phyloP scores from a whole-genome alignment of 2,797 vertebrate genomes.

The Sandelia bainsii region DNA sequence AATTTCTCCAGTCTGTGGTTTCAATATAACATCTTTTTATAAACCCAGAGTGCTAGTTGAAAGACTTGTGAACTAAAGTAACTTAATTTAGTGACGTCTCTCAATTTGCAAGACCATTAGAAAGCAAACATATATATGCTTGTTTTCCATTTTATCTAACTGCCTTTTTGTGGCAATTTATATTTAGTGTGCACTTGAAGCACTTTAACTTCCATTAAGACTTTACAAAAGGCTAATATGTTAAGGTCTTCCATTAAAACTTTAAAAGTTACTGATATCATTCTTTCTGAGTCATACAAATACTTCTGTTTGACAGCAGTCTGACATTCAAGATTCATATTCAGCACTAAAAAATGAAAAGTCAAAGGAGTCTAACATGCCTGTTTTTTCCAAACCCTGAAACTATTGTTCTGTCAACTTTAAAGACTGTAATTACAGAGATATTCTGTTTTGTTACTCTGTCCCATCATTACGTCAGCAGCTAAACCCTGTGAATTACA shows the following conservation, averaged over 20 bases:
- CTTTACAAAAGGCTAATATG: slow-evolving; percentile 12
- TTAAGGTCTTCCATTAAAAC: slow-evolving; percentile 11
- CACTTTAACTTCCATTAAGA: slow-evolving; percentile 41
- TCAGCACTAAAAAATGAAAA: neutral
- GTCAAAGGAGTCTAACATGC: neutral
- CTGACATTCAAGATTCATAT: slow-evolving; percentile 5
- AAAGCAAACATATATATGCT: slow-evolving; percentile 37
- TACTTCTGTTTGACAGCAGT: slow-evolving; percentile 1
- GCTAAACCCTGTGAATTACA: neutral
- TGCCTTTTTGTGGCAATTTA: slow-evolving; percentile 31
- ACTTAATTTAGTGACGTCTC: slow-evolving; percentile 37
- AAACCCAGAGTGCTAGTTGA: slow-evolving; percentile 9
- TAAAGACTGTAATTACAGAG: neutral
- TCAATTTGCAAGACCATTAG: slow-evolving; percentile 49
- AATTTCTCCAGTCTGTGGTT: slow-evolving; percentile 17
- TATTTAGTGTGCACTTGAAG: slow-evolving; percentile 41
- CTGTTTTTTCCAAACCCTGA: neutral
- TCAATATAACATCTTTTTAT: slow-evolving; percentile 13
- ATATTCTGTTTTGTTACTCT: neutral
- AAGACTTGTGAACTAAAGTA: slow-evolving; percentile 38
- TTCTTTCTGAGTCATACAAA: neutral
- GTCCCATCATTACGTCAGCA: slow-evolving; percentile 1
- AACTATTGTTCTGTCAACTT: slow-evolving; percentile 2
- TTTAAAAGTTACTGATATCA: neutral
- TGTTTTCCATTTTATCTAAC: slow-evolving; percentile 51